Evolutionary conservation across 2,113 vertebrate genomes (phyloP), one percentile per base, ranked within the genome.

Genomic region (Micronycteris hirsuta): DNA sequence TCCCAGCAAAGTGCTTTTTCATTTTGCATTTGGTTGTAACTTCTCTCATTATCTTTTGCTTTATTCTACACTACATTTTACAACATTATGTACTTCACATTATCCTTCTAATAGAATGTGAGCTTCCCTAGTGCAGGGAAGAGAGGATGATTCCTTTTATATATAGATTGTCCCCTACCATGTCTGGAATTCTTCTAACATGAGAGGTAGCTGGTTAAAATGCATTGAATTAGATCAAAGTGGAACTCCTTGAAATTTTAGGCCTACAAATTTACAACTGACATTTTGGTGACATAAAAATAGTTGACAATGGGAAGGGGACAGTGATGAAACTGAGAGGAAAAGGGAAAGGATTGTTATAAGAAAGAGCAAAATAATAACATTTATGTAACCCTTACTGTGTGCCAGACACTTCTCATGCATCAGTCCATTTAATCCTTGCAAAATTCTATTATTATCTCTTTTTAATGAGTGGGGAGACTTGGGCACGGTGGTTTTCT

Each of bases 201-300:
- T 45, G 82, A 86, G 71, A 80, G 28, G 52, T 33, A 82, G 33
- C 3, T 36, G 43, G 11, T 89, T 70, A 82, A 71, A 91, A 88
- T 89, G 28, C 58, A 71, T 89, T 93, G 43, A 96, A 24, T 20
- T 94, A 52, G 88, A 89, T 91, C 31, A 17, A 93, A 91, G 24
- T 89, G 92, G 68, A 86, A 77, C 15, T 85, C 11, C 2, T 47
- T 36, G 58, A 91, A 65, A 20, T 26, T 54, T 61, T 65, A 68
- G 41, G 41, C 9, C 11, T 83, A 31, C 82, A 92, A 45, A 47
- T n/a, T 67, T 86, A 82, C 5, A 82, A 15, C 28, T 86, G 63
- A 33, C 68, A 65, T 61, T 94, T 61, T 61, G 61, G 17, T 61
- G 41, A 68, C 41, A 19, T 38, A 36, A 61, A 61, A 91, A 22